Evolutionary conservation across 2,113 vertebrate genomes (phyloP).

Genomic region (Colius striatus): DNA sequence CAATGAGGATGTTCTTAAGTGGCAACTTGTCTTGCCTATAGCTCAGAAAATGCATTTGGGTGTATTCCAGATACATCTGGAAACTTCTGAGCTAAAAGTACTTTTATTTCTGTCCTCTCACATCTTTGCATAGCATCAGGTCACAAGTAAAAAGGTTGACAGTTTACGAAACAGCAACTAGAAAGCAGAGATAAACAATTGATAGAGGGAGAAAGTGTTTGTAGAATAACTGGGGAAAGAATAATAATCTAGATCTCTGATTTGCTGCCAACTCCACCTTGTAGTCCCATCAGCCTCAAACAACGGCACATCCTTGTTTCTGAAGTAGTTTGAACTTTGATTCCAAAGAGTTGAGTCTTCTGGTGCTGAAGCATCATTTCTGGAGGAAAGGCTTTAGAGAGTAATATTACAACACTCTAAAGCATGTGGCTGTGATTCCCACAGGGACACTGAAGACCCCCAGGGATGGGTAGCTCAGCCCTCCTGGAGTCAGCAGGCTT

Average conservation of each 20-base stretch:
- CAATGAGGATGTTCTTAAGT: background rate
- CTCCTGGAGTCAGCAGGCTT: background rate
- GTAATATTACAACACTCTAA: background rate
- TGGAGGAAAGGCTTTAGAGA: background rate
- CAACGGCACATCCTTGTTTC: background rate
- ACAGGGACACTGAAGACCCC: background rate
- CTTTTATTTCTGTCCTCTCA: conserved; percentile 43
- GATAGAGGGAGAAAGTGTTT: background rate
- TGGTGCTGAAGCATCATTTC: background rate
- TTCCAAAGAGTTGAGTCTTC: background rate
- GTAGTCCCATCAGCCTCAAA: background rate
- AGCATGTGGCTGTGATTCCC: background rate
- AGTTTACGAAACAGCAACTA: background rate
- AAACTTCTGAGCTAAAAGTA: conserved; percentile 22
- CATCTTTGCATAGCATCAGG: conserved; percentile 39
- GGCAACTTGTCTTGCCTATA: background rate
- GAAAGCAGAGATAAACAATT: background rate
- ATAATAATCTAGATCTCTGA: background rate
- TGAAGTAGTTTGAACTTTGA: background rate
- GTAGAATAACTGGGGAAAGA: background rate
- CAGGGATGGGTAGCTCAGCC: background rate
- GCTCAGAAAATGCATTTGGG: conserved; percentile 54
- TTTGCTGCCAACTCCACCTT: background rate
- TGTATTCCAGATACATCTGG: conserved; percentile 41
- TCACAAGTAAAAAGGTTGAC: background rate